phyloP scores from a whole-genome alignment of 2,113 vertebrate genomes.

The Scomber colias region DNA sequence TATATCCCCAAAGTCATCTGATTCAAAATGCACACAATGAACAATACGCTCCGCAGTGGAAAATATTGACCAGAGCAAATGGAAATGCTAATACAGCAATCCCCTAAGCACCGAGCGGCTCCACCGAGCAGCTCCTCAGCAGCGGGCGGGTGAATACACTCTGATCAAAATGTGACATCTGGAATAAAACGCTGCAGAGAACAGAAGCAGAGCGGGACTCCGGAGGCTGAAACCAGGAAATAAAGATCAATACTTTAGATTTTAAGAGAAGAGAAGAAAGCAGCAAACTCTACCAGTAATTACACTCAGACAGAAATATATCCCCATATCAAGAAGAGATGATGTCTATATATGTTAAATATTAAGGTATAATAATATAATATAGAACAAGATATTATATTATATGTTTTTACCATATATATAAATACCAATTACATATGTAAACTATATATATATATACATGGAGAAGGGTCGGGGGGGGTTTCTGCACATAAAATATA shows the following conservation, averaged over 20 bases:
- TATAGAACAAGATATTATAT: too few species aligned
- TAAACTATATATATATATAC: too few species aligned
- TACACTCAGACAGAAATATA: too few species aligned
- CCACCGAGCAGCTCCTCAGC: neutral
- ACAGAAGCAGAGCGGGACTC: constrained; percentile 31
- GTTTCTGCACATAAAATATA: too few species aligned
- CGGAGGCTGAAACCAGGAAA: neutral
- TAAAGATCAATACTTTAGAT: constrained; percentile 18
- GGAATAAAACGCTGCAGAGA: constrained; percentile 19
- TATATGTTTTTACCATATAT: too few species aligned
- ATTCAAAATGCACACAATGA: constrained; percentile 64
- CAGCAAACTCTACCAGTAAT: constrained; percentile 26
- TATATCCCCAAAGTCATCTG: constrained; percentile 58
- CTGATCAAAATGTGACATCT: constrained; percentile 41
- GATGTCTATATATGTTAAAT: too few species aligned
- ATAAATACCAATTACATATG: too few species aligned
- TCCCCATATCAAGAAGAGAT: too few species aligned
- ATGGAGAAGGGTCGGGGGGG: too few species aligned
- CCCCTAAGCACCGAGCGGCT: constrained; percentile 60
- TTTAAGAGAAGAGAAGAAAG: constrained; percentile 30
- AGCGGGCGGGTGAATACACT: constrained; percentile 5
- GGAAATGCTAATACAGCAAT: constrained; percentile 70
- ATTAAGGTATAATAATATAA: too few species aligned
- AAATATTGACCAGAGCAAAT: constrained; percentile 75
- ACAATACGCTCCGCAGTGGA: constrained; percentile 46